Percentiles rank a stretch among this genome's conserved stretches.
Evolutionary conservation across 1,140 invertebrate species (phyloP).

Genomic region (Tetragnatha versicolor): DNA sequence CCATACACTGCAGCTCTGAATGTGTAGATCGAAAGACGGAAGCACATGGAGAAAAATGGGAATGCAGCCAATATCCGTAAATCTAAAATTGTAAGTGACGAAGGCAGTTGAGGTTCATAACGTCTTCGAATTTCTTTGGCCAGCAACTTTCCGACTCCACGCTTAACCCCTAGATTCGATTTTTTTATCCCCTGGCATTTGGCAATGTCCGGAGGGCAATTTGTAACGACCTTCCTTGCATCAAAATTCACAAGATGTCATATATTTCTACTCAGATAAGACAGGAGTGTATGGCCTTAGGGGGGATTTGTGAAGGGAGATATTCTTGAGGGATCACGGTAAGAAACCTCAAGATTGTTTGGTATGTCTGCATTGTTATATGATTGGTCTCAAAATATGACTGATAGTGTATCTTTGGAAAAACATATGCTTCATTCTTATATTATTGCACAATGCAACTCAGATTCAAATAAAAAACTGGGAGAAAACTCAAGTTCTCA

Average conservation of each 20-base stretch:
- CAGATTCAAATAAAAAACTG: too few relatives aligned
- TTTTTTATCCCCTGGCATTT: too few relatives aligned
- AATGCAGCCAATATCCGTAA: constrained; percentile 23
- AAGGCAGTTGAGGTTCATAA: too few relatives aligned
- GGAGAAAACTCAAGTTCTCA: too few relatives aligned
- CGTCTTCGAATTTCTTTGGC: too few relatives aligned
- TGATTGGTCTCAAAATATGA: too few relatives aligned
- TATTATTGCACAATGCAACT: too few relatives aligned
- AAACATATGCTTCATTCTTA: too few relatives aligned
- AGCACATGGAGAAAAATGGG: background rate
- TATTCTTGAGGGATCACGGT: too few relatives aligned
- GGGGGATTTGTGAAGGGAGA: background rate
- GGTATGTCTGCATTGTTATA: too few relatives aligned
- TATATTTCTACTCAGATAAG: constrained; percentile 3
- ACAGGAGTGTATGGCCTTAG: background rate
- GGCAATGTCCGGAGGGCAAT: background rate
- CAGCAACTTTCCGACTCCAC: background rate
- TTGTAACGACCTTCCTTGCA: constrained; percentile 1
- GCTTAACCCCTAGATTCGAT: background rate
- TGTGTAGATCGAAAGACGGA: constrained; percentile 18
- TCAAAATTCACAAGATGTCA: background rate
- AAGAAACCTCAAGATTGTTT: too few relatives aligned
- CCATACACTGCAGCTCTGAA: constrained; percentile 4
- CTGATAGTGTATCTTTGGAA: too few relatives aligned
- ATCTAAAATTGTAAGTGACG: constrained; percentile 7